Conservation (phyloP, 2,797 vertebrate genomes). For the Peromyscus eremicus region DNA sequence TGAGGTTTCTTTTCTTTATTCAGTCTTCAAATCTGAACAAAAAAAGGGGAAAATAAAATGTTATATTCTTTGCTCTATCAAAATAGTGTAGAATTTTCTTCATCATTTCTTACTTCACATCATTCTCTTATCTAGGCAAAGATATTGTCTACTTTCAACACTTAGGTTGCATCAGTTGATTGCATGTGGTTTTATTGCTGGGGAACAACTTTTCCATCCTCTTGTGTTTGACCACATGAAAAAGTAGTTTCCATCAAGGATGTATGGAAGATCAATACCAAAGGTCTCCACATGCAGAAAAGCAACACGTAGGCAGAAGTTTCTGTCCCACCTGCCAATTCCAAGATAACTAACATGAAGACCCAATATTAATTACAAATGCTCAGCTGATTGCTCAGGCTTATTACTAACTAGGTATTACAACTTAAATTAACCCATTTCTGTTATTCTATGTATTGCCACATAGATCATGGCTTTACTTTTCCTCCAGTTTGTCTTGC, state of each 20-base stretch:
- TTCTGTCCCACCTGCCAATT: too few relatives aligned
- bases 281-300: not conserved
- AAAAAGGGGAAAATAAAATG: not conserved
- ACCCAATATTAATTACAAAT: too few relatives aligned
- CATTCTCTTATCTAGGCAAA: not conserved
- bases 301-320: not conserved
- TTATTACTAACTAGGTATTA: too few relatives aligned
- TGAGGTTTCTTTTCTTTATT: not conserved
- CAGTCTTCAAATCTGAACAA: not conserved
- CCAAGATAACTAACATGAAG: too few relatives aligned
- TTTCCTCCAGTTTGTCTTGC: too few relatives aligned
- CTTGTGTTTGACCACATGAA: not conserved
- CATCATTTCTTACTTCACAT: not conserved
- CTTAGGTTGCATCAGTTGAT: not conserved
- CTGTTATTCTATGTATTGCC: too few relatives aligned
- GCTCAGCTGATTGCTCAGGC: too few relatives aligned
- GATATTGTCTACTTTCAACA: not conserved
- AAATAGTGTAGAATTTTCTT: not conserved
- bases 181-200: not conserved
- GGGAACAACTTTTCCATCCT: not conserved
- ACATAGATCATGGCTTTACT: too few relatives aligned
- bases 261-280: not conserved
- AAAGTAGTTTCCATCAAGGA: not conserved
- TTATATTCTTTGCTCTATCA: not conserved
- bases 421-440: too few relatives aligned